Evolutionary conservation across 2,113 vertebrate species (phyloP), one percentile per base, ranked within the genome.

Genomic region (Penelope pileata): DNA sequence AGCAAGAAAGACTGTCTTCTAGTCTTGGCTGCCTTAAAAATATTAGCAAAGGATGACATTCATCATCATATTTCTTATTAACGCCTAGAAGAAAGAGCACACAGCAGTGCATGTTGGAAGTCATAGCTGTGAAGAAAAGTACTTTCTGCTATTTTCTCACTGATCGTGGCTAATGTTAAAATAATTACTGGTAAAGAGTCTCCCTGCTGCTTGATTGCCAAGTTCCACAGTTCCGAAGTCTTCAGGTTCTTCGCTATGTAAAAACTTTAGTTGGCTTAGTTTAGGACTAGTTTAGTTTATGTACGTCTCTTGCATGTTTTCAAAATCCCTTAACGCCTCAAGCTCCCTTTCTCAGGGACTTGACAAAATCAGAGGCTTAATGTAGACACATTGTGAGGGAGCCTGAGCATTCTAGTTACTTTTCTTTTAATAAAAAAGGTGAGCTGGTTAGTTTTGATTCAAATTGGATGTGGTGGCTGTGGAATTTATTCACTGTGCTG

Each of bases 61-160:
- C 93, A 95, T 98, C 96, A 95, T 94, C 64, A 90, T 96, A 95
- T 95, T 97, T 97, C 84, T 89, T 97, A 97, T 96, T 97, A 97
- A 97, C 94, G 40, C 86, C 94, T 94, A 84, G 94, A 96, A 97
- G 89, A 94, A 97, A 96, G 47, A 96, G 64, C 66, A 95, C 96
- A 93, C 91, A 97, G 97, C 93, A 95, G 93, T 96, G 40, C 42
- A 77, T 86, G 93, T 93, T 96, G 72, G 80, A 98, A 97, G 87
- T 72, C 83, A 90, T 74, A 94, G 88, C 83, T 87, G 86, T 93
- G 83, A 96, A 96, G 94, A 94, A 97, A 97, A 96, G 62, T 83
- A 75, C 80, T 96, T 88, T 94, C 88, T 94, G 70, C 76, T 97
- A 78, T 96, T 97, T 97, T 95, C 80, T 91, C 51, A 69, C 79